Conservation (phyloP, 2,797 vertebrate species). For the Hyperoplus lanceolatus region DNA sequence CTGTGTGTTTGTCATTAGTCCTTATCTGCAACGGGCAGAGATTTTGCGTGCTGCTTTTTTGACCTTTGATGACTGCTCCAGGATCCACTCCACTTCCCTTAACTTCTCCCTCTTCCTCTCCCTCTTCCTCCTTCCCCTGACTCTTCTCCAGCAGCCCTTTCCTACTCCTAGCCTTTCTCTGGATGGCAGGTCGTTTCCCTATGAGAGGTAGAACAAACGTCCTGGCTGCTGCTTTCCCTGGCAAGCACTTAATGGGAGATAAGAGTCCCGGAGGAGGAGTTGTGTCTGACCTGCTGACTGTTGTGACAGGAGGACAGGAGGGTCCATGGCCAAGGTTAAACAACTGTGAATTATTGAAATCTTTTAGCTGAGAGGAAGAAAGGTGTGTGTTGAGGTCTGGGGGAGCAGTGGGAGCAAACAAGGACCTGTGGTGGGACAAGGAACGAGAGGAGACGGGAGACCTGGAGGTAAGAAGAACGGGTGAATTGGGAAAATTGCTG, state of each 20-base stretch:
- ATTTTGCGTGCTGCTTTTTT: slow-evolving; percentile 60
- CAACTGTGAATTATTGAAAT: slow-evolving; percentile 38
- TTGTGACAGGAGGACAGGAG: slow-evolving; percentile 14
- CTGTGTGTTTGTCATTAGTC: slow-evolving; percentile 72
- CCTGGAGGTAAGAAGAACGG: slow-evolving; percentile 26
- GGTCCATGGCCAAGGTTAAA: slow-evolving; percentile 17
- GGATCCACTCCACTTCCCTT: slow-evolving; percentile 41
- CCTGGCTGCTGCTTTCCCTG: slow-evolving; percentile 69
- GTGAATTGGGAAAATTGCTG: slow-evolving; percentile 30
- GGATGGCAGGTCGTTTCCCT: slow-evolving; percentile 85
- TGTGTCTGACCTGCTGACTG: slow-evolving; percentile 49
- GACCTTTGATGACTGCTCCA: slow-evolving; percentile 22
- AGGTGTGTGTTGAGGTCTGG: slow-evolving; percentile 19
- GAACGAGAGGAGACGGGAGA: slow-evolving; percentile 26
- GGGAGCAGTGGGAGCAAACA: slow-evolving; percentile 1
- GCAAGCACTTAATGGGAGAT: slow-evolving; percentile 41
- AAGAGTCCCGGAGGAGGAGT: slow-evolving; percentile 22
- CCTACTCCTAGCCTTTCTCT: slow-evolving; percentile 78
- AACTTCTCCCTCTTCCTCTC: slow-evolving; percentile 62
- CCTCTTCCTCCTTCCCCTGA: slow-evolving; percentile 59
- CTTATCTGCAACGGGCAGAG: slow-evolving; percentile 53
- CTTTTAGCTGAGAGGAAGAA: slow-evolving; percentile 24
- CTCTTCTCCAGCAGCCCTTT: slow-evolving; percentile 66
- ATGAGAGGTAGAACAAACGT: slow-evolving; percentile 81
- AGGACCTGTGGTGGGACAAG: slow-evolving; percentile 29